Evolutionary conservation across 2,797 vertebrate genomes (phyloP).

Genomic region (Hemibagrus guttatus): DNA sequence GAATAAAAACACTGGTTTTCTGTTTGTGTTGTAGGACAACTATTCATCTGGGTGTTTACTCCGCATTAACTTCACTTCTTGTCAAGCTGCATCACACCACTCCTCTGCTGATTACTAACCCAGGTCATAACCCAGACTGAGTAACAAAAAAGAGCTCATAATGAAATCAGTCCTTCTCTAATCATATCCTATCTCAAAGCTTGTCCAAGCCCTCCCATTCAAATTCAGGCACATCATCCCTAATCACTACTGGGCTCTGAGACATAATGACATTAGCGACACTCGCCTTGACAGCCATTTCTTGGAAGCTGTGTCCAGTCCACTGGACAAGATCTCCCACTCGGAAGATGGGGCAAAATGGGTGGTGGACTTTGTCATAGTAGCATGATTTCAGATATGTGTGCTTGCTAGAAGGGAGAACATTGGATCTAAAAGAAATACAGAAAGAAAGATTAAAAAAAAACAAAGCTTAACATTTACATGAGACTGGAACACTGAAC

Average conservation of each 20-base stretch:
- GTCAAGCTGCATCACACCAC: conserved; percentile 4
- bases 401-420: conserved; percentile 74
- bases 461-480: neutral
- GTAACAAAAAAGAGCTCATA: neutral
- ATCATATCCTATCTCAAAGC: conserved; percentile 5
- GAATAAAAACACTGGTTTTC: neutral
- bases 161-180: conserved; percentile 24
- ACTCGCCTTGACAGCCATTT: conserved; percentile 84
- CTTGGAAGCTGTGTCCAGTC: conserved; percentile 83
- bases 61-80: neutral
- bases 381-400: conserved; percentile 86
- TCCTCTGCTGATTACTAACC: neutral
- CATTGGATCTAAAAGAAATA: conserved; percentile 79
- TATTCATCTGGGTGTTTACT: neutral
- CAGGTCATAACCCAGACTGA: neutral
- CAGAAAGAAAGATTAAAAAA: neutral
- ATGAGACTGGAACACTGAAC: neutral
- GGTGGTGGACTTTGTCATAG: conserved; percentile 73
- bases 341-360: conserved; percentile 92
- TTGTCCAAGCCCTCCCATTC: neutral
- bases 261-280: conserved; percentile 2
- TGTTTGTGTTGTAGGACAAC: neutral
- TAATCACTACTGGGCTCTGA: neutral
- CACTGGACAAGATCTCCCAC: conserved; percentile 80
- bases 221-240: neutral